phyloP scores from a whole-genome alignment of 2,113 vertebrate genomes.

The Amia ocellicauda region DNA sequence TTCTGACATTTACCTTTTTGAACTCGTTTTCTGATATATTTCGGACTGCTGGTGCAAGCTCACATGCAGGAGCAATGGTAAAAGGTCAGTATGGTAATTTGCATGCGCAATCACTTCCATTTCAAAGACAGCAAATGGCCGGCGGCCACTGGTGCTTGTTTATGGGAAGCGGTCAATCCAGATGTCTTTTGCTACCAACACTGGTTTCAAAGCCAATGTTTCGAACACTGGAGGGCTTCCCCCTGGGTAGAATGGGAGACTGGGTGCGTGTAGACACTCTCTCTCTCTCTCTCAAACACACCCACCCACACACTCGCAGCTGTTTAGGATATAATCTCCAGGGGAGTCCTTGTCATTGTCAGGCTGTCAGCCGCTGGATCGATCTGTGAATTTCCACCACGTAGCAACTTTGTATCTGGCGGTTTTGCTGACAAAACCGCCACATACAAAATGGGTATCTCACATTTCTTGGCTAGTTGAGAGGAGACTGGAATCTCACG shows the following conservation, averaged over 20 bases:
- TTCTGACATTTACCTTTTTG: too few species aligned
- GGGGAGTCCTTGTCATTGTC: too few species aligned
- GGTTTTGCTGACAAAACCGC: too few species aligned
- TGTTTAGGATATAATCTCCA: background rate
- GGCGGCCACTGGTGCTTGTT: constrained; percentile 10
- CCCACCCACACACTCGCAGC: background rate
- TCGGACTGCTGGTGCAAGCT: too few species aligned
- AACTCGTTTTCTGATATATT: too few species aligned
- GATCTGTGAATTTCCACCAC: background rate
- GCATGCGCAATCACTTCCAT: background rate
- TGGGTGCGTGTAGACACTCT: too few species aligned
- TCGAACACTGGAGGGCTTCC: background rate
- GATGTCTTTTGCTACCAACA: background rate
- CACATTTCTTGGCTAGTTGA: too few species aligned
- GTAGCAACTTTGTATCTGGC: too few species aligned
- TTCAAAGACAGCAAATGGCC: background rate
- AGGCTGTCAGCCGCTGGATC: background rate
- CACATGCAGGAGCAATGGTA: background rate
- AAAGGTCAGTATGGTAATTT: constrained; percentile 6
- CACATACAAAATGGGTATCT: too few species aligned
- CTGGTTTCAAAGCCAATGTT: background rate
- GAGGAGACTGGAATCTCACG: too few species aligned
- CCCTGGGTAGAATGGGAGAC: background rate
- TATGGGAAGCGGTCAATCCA: background rate
- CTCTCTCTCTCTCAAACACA: too few species aligned